Percentiles rank a stretch among this genome's conserved stretches.
Evolutionary conservation across 2,797 vertebrate genomes (phyloP).

Genomic region (Galagoides demidoff): DNA sequence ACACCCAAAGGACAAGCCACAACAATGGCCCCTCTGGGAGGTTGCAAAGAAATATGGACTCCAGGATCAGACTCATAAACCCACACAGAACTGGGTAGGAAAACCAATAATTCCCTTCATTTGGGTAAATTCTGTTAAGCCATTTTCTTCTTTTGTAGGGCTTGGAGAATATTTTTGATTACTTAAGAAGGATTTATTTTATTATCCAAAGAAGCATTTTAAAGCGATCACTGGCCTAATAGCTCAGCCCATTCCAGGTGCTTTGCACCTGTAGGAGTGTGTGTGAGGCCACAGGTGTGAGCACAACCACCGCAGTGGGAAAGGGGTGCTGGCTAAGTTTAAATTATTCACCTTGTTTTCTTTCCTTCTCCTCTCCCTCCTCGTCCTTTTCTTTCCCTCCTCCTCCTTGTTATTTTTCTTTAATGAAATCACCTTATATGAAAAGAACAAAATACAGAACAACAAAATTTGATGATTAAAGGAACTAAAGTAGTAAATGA

Average conservation of each 20-base stretch:
- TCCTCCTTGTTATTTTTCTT: not conserved
- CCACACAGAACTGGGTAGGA: not conserved
- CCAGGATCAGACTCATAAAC: rapidly evolving
- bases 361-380: not conserved
- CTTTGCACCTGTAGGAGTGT: not conserved
- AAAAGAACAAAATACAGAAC: conserved; percentile 43
- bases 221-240: not conserved
- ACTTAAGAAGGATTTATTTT: conserved; percentile 24
- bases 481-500: not conserved
- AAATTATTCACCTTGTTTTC: not conserved
- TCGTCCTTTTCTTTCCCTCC: not conserved
- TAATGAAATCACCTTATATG: conserved; percentile 41
- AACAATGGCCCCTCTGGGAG: not conserved
- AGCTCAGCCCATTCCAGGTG: not conserved
- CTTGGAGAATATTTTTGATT: conserved; percentile 20
- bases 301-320: rapidly evolving
- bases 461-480: conserved; percentile 5
- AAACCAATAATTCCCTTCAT: not conserved
- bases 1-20: conserved; percentile 29
- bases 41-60: rapidly evolving
- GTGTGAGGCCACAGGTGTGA: rapidly evolving
- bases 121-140: not conserved
- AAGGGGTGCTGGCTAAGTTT: not conserved
- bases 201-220: not conserved
- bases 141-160: not conserved